Evolutionary conservation across 2,888 invertebrate genomes (phyloP).

Genomic region (Sepiola atlantica): DNA sequence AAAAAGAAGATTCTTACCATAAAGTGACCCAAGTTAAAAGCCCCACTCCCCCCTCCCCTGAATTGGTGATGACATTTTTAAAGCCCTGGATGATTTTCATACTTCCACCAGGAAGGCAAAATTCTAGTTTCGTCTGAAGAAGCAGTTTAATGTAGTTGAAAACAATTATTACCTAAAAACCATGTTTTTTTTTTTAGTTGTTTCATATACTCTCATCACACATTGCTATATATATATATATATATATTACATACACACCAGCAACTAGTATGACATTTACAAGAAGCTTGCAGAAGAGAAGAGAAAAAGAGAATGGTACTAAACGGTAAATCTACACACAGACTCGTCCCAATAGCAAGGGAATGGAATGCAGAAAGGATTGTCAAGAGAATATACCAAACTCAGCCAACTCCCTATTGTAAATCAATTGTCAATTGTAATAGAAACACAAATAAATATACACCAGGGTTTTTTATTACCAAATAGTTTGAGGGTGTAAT

Average conservation of each 20-base stretch:
- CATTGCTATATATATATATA: neutral
- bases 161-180: too few species aligned
- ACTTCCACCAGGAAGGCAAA: too few species aligned
- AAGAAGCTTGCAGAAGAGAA: neutral
- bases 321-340: neutral
- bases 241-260: neutral
- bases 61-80: too few species aligned
- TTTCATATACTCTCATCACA: too few species aligned
- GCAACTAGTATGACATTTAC: neutral
- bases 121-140: too few species aligned
- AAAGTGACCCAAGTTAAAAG: too few species aligned
- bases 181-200: too few species aligned
- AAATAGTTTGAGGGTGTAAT: neutral
- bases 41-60: too few species aligned
- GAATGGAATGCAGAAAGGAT: neutral
- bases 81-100: too few species aligned
- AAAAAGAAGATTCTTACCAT: too few species aligned
- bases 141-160: too few species aligned
- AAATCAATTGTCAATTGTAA: constrained; percentile 33
- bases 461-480: neutral
- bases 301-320: neutral
- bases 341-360: neutral
- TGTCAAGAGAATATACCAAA: constrained; percentile 35
- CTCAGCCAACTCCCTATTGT: constrained; percentile 35
- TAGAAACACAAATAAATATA: neutral